Evolutionary conservation across 1,140 invertebrate species (phyloP), one percentile per base, ranked within the genome.

Genomic region (Solen grandis): DNA sequence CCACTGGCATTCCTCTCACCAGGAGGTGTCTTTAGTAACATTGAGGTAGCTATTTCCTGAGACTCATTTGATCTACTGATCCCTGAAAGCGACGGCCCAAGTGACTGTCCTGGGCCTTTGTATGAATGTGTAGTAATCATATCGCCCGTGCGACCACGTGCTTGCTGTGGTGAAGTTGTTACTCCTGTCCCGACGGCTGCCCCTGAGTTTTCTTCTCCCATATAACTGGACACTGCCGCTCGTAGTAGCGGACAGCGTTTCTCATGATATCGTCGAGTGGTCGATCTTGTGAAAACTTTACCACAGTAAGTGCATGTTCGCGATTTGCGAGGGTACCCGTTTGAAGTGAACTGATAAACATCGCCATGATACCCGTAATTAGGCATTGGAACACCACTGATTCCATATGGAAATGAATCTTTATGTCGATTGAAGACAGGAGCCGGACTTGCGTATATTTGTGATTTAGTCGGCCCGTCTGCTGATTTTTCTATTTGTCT

Each of bases 221-320:
- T 81, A 63, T 85, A 82, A 31, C 87, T 86, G 33, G 86, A 86
- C 1, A 86, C 87, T 4, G 87, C 85, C 29, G 88, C 88, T 22
- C 88, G 55, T 25, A 89, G 63, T 13, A 88, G 65, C 10, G 89
- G 89, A 72, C 89, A 90, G 19, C 89, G 85, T 57, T 87, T 88
- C 76, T 90, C 89, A 77, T 90, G 89, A 72, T 90, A 90, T 14
- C 89, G 85, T 65, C 89, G 81, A 2, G 89, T 90, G 60, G 89
- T 90, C 16, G 89, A 90, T 10, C 89, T 83, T 4, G 89, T 90
- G 73, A 90, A 90, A 16, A 89, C 88, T 83, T 90, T 90, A 41
- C 84, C 82, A 76, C 89, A 90, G 60, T 88, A 90, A 63, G 82
- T 87, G 81, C 89, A 90, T 31, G 89, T 88, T 13, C 89, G 76